Conservation (phyloP, 2,888 invertebrate species). For the Carterocephalus palaemon region DNA sequence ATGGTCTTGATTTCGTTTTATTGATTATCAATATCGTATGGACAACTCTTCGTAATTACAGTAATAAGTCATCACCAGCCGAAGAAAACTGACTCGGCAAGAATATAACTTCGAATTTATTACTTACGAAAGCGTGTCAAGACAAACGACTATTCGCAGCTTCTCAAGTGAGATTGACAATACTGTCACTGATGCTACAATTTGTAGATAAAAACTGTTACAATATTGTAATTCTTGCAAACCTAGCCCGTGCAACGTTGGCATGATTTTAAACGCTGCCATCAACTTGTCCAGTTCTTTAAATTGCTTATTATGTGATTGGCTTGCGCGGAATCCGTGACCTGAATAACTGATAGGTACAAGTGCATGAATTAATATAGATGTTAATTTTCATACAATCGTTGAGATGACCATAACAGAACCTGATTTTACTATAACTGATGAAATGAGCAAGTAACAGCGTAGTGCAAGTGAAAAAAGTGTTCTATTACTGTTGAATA, state of each 20-base stretch:
- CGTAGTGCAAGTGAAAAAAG: no score
- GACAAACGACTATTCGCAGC: slow-evolving; percentile 3
- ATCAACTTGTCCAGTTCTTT: slow-evolving; percentile 33
- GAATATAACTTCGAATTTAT: no score
- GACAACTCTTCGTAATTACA: no score
- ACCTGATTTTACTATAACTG: no score
- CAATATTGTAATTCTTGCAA: slow-evolving; percentile 8
- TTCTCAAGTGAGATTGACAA: not conserved
- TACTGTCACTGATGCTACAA: slow-evolving; percentile 1
- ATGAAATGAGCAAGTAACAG: no score
- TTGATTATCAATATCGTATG: no score
- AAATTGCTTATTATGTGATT: slow-evolving; percentile 37
- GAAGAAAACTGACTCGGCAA: no score
- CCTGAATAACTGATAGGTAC: slow-evolving; percentile 38
- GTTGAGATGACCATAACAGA: slow-evolving; percentile 1
- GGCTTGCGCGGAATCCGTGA: slow-evolving; percentile 44
- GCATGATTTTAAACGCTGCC: slow-evolving; percentile 25
- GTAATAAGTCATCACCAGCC: no score
- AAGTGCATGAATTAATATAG: slow-evolving; percentile 10
- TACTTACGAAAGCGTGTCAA: slow-evolving; percentile 9
- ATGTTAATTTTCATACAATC: slow-evolving; percentile 13
- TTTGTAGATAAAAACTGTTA: slow-evolving; percentile 6
- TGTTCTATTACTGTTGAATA: no score
- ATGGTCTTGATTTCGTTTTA: no score
- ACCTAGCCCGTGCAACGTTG: slow-evolving; percentile 22